phyloP scores from a whole-genome alignment of 1,140 invertebrate species.

The Pseudomyrmex sp. region DNA sequence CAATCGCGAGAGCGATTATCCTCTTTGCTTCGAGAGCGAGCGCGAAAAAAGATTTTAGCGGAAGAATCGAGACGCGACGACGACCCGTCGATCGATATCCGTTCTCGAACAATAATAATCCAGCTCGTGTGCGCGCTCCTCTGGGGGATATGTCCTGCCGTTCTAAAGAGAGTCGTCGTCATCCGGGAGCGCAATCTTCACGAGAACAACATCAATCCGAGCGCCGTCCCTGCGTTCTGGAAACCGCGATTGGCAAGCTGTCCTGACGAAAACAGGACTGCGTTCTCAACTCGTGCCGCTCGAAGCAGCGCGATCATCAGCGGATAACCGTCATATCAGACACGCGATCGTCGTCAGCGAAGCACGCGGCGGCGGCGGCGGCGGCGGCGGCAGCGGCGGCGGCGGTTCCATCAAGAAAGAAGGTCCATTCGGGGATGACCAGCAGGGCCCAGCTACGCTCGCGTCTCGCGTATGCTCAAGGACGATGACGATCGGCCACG shows the following conservation, averaged over 20 bases:
- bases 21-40: neutral
- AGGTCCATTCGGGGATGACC: constrained; percentile 62
- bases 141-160: constrained; percentile 72
- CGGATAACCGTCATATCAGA: constrained; percentile 51
- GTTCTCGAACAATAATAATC: constrained; percentile 39
- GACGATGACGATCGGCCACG: constrained; percentile 74
- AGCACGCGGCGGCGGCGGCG: constrained; percentile 16
- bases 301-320: constrained; percentile 54
- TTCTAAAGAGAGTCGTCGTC: constrained; percentile 70
- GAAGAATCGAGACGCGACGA: constrained; percentile 3
- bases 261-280: constrained; percentile 71
- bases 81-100: constrained; percentile 38
- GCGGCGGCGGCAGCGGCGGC: neutral
- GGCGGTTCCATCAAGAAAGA: constrained; percentile 19
- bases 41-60: neutral
- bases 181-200: constrained; percentile 66
- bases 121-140: constrained; percentile 68
- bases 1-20: constrained; percentile 1
- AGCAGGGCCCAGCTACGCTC: constrained; percentile 65
- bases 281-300: constrained; percentile 54
- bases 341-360: constrained; percentile 26
- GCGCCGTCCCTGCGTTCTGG: constrained; percentile 66
- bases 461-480: constrained; percentile 61
- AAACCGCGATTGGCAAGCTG: constrained; percentile 66
- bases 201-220: constrained; percentile 69